Conservation (phyloP, 2,888 invertebrate genomes). For the Myopa testacea region DNA sequence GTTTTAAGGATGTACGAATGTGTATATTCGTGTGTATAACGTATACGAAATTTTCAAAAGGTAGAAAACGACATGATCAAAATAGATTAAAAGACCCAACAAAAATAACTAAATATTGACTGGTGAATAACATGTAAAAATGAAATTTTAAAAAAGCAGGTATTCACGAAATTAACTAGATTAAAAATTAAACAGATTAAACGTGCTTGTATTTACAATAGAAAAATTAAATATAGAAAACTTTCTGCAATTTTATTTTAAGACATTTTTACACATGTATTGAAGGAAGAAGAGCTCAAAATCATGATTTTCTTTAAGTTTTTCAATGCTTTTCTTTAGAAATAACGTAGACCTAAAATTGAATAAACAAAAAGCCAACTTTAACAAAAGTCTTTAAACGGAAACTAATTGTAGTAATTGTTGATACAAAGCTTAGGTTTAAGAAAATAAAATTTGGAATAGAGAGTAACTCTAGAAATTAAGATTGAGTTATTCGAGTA, state of each 20-base stretch:
- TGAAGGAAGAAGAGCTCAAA: not conserved
- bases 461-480: too few relatives aligned
- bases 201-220: not conserved
- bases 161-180: not conserved
- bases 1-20: not conserved
- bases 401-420: too few relatives aligned
- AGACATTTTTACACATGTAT: not conserved
- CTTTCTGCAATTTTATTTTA: not conserved
- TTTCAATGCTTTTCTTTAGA: not conserved
- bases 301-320: not conserved
- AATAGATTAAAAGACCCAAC: not conserved
- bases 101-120: not conserved
- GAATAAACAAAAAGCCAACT: too few relatives aligned
- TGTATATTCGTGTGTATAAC: not conserved
- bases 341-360: too few relatives aligned
- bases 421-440: too few relatives aligned
- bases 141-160: not conserved
- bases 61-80: not conserved
- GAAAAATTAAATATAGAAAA: not conserved
- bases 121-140: not conserved
- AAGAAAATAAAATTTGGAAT: too few relatives aligned
- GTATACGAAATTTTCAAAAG: constrained; percentile 1
- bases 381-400: too few relatives aligned
- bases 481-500: too few relatives aligned
- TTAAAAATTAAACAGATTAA: not conserved